phyloP scores from a whole-genome alignment of 2,888 invertebrate species.

The Tubulanus polymorphus region DNA sequence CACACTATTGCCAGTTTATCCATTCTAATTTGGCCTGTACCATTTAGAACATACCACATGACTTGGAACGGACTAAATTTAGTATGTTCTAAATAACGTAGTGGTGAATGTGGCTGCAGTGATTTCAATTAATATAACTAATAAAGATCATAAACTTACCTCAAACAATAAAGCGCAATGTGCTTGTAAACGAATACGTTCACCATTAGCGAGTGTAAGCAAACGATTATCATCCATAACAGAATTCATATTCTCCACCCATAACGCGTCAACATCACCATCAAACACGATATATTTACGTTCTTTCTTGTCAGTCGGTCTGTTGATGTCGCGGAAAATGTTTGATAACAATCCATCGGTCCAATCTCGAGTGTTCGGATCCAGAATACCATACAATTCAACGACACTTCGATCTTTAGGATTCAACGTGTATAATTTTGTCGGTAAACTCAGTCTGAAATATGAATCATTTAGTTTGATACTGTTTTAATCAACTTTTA shows the following conservation, averaged over 20 bases:
- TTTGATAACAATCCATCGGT: slow-evolving; percentile 85
- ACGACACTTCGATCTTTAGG: slow-evolving; percentile 87
- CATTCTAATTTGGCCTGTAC: too few relatives aligned
- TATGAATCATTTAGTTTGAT: neutral
- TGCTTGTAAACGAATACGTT: slow-evolving; percentile 76
- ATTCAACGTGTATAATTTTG: slow-evolving; percentile 77
- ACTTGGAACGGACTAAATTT: too few relatives aligned
- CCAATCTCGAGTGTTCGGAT: slow-evolving; percentile 85
- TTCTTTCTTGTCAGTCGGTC: slow-evolving; percentile 68
- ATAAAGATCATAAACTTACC: too few relatives aligned
- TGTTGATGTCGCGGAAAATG: slow-evolving; percentile 88
- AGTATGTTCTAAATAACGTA: too few relatives aligned
- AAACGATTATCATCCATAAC: slow-evolving; percentile 94
- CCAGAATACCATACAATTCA: slow-evolving; percentile 83
- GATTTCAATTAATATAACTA: too few relatives aligned
- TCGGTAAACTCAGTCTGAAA: slow-evolving; percentile 65
- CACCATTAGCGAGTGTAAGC: slow-evolving; percentile 84
- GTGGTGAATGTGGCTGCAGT: too few relatives aligned
- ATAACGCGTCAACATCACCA: slow-evolving; percentile 89
- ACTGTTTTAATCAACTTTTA: neutral
- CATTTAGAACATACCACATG: too few relatives aligned
- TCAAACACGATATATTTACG: slow-evolving; percentile 83
- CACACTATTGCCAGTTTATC: too few relatives aligned
- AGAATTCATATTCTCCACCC: slow-evolving; percentile 97
- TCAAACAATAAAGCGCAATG: slow-evolving; percentile 83